Evolutionary conservation across 2,113 vertebrate genomes (phyloP), one percentile per base, ranked within the genome.

Genomic region (Pogona vitticeps): DNA sequence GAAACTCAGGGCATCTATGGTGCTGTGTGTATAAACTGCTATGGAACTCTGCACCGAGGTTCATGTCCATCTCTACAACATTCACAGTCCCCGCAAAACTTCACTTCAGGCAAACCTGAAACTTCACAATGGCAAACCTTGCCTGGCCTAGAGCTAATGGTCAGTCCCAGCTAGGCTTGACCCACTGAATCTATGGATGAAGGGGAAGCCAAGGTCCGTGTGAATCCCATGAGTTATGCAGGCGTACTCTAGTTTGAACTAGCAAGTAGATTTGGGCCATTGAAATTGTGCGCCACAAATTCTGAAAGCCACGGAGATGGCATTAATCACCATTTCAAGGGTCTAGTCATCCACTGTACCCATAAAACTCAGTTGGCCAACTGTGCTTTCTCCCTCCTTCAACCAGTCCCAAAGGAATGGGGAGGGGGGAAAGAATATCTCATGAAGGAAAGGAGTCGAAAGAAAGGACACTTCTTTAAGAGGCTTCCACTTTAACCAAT

Each of bases 401-500:
- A 89, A 93, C 92, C 92, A 80, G 70, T 89, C 90, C 91, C 84
- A 89, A 83, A 76, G 90, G 33, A 87, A 91, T 71, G 90, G 67
- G 75, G 33, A 87, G 90, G 61, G 90, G 67, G 75, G 10, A 52
- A 52, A 52, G 10, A 52, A 61, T 58, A 79, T 79, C 58, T 79
- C 78, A 82, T 82, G 56, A 82, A 6, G 72, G 63, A 83, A 14
- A 18, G 18, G 89, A 79, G 61, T 33, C 73, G 93, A 92, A 56
- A 75, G 92, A 93, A 92, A 92, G 58, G 0, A 83, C 88, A 92
- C 94, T 84, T 61, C 89, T 89, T 88, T 89, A 88, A 0, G 67
- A 93, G 91, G 84, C 88, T 90, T 93, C 93, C 86, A 87, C 93
- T 95, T 86, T 88, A 86, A 93, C 87, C 89, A 65, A 81, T 88